Evolutionary conservation across 2,797 vertebrate species (phyloP).

Genomic region (Uromys caudimaculatus): DNA sequence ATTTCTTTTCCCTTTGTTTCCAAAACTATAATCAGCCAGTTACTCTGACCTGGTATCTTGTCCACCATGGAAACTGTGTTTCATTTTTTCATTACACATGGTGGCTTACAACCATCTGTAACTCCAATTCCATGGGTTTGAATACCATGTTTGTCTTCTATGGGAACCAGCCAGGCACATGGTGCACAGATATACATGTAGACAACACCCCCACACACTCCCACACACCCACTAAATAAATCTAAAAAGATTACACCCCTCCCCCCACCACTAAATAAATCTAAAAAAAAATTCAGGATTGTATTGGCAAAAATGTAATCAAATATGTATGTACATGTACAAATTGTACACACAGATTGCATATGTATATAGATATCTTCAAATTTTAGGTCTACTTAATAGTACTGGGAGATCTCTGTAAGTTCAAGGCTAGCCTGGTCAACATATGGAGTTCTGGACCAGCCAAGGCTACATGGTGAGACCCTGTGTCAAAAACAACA

Average conservation of each 20-base stretch:
- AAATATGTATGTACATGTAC: neutral
- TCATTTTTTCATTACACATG: neutral
- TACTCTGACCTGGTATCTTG: no score
- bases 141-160: neutral
- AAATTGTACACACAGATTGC: neutral
- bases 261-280: neutral
- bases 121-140: neutral
- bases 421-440: neutral
- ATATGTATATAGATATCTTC: neutral
- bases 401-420: neutral
- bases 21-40: neutral
- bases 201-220: no score
- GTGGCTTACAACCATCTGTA: neutral
- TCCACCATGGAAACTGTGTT: neutral
- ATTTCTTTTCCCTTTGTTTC: neutral
- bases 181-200: neutral
- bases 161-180: no score
- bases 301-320: neutral
- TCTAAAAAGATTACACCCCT: neutral
- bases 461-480: neutral
- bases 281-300: neutral
- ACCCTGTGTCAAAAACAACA: neutral
- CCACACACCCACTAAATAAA: neutral
- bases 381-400: neutral
- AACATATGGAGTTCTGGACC: neutral